Evolutionary conservation across 2,888 invertebrate genomes (phyloP).

Genomic region (Alcis repandata): DNA sequence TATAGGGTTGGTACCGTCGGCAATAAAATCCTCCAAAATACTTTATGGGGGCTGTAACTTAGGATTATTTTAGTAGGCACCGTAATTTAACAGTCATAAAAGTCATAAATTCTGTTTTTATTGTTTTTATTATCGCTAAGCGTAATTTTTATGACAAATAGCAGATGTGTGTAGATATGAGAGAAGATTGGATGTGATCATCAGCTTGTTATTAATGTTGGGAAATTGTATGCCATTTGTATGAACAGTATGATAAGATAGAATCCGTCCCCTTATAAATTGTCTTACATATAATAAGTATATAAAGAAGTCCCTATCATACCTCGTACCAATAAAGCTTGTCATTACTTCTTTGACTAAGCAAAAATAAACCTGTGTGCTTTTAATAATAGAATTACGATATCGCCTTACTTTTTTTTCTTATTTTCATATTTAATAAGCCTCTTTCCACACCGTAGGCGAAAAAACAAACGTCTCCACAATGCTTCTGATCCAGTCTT

Average conservation of each 20-base stretch:
- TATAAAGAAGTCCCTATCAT: too few relatives aligned
- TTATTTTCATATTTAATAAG: conserved; percentile 6
- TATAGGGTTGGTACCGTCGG: conserved; percentile 40
- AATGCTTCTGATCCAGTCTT: conserved; percentile 27
- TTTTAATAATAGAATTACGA: too few relatives aligned
- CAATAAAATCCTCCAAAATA: conserved; percentile 45
- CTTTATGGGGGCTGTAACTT: conserved; percentile 42
- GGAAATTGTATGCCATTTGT: too few relatives aligned
- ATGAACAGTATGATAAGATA: too few relatives aligned
- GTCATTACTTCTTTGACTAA: too few relatives aligned
- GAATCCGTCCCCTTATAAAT: too few relatives aligned
- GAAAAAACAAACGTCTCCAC: conserved; percentile 12
- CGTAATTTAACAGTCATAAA: conserved; percentile 38
- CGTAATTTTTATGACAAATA: conserved; percentile 12
- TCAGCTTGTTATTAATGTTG: too few relatives aligned
- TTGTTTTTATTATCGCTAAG: conserved; percentile 26
- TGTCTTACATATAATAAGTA: not conserved
- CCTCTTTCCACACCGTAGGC: conserved; percentile 7
- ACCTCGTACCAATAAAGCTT: too few relatives aligned
- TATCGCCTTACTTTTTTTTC: too few relatives aligned
- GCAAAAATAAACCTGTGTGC: too few relatives aligned
- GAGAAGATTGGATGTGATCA: not conserved
- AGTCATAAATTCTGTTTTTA: conserved; percentile 36
- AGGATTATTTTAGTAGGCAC: conserved; percentile 35
- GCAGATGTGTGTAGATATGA: conserved; percentile 3